phyloP scores from a whole-genome alignment of 2,113 vertebrate species.

The Hemicordylus capensis region DNA sequence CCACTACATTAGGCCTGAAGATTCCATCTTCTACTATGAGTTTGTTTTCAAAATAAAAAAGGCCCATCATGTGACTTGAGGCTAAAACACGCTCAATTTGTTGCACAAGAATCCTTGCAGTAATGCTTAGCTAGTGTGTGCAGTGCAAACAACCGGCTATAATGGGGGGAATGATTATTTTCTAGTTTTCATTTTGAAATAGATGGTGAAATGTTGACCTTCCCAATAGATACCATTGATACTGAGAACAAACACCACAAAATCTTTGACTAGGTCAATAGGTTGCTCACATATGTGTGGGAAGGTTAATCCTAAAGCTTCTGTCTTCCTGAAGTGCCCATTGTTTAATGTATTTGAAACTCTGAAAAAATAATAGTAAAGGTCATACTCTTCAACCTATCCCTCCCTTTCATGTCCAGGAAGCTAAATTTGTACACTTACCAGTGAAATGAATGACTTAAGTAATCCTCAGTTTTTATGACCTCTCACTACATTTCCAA shows the following conservation, averaged over 20 bases:
- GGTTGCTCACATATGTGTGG: slow-evolving; percentile 50
- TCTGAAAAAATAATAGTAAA: slow-evolving; percentile 51
- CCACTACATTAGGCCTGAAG: not conserved
- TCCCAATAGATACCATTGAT: slow-evolving; percentile 57
- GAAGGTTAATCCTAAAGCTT: slow-evolving; percentile 63
- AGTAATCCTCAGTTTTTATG: slow-evolving; percentile 67
- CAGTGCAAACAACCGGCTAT: slow-evolving; percentile 59
- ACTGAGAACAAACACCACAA: slow-evolving; percentile 51
- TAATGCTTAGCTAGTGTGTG: not conserved
- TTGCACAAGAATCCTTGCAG: slow-evolving; percentile 35
- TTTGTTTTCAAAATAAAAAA: not conserved
- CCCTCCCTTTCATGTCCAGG: slow-evolving; percentile 41
- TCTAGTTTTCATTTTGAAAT: slow-evolving; percentile 63
- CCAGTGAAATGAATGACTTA: slow-evolving; percentile 72
- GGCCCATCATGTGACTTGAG: accelerated
- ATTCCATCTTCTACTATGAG: not conserved
- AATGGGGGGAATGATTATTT: slow-evolving; percentile 45
- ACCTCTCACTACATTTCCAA: slow-evolving; percentile 61
- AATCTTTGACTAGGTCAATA: slow-evolving; percentile 50
- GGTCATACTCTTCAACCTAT: slow-evolving; percentile 24
- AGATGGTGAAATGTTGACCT: slow-evolving; percentile 57
- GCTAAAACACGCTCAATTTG: slow-evolving; percentile 17
- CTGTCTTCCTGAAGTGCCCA: slow-evolving; percentile 42
- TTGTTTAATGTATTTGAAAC: slow-evolving; percentile 64
- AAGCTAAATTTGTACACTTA: slow-evolving; percentile 66